phyloP scores from a whole-genome alignment of 1,140 invertebrate genomes.

The Solenopsis fugax region DNA sequence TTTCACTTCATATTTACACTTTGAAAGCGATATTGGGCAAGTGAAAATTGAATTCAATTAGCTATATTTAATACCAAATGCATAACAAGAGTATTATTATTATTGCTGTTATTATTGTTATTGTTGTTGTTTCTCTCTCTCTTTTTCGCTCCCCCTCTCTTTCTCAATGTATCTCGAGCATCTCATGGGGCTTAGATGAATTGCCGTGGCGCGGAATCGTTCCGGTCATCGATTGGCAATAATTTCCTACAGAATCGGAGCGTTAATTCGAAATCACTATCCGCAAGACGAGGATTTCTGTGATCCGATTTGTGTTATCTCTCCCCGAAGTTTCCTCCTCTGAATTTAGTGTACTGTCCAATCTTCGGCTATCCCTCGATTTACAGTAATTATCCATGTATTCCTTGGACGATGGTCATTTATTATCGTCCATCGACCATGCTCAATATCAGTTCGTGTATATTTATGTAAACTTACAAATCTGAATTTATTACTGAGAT shows the following conservation, averaged over 20 bases:
- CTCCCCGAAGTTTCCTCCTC: conserved; percentile 47
- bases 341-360: conserved; percentile 22
- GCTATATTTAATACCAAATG: conserved; percentile 3
- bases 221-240: conserved; percentile 56
- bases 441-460: background rate
- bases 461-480: background rate
- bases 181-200: conserved; percentile 40
- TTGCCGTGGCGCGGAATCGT: conserved; percentile 13
- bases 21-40: background rate
- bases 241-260: conserved; percentile 59
- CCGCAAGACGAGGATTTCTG: conserved; percentile 63
- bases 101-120: no score
- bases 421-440: conserved; percentile 23
- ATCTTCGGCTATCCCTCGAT: conserved; percentile 56
- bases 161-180: background rate
- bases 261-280: conserved; percentile 62
- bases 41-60: background rate
- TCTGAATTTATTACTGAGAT: background rate
- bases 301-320: conserved; percentile 74
- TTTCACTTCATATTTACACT: background rate
- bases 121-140: background rate
- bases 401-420: conserved; percentile 13
- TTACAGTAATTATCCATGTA: conserved; percentile 46
- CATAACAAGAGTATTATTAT: background rate
- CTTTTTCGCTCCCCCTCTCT: background rate